Conservation (phyloP, 2,113 vertebrate genomes). For the Furnarius figulus region DNA sequence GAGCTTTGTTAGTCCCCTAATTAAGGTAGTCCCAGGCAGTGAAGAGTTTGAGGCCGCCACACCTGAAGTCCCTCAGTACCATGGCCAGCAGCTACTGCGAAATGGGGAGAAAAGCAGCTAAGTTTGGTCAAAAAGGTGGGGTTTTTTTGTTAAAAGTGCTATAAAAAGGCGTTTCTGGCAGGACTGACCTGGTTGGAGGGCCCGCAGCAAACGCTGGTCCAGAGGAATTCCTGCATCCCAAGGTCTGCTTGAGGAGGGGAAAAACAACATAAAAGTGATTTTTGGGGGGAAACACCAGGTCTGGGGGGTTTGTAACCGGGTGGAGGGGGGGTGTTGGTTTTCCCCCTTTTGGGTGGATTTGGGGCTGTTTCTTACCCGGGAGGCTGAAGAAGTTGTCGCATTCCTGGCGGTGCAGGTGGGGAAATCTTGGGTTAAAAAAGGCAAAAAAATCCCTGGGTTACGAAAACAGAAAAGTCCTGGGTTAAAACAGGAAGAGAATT, state of each 20-base stretch:
- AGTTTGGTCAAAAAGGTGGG: accelerated
- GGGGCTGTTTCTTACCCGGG: conserved; percentile 2
- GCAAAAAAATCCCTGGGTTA: too few relatives aligned
- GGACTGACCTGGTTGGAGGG: conserved; percentile 60
- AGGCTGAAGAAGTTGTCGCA: conserved; percentile 60
- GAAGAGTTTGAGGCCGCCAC: conserved; percentile 49
- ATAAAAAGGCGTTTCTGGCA: accelerated
- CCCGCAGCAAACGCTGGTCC: conserved; percentile 41
- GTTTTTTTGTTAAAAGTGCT: accelerated
- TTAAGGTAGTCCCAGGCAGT: conserved; percentile 40
- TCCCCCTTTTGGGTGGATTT: accelerated
- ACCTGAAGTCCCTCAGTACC: conserved; percentile 62
- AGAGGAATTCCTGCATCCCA: conserved; percentile 37
- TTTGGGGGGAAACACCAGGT: accelerated
- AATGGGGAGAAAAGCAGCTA: accelerated
- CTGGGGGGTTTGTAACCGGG: accelerated
- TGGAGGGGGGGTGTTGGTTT: neutral
- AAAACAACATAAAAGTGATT: neutral
- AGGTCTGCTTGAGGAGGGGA: neutral
- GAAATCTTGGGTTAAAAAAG: too few relatives aligned
- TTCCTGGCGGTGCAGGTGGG: neutral
- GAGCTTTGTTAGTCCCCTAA: neutral
- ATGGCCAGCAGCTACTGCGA: conserved; percentile 69
- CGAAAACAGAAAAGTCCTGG: too few relatives aligned
- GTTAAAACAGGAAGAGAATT: too few relatives aligned